These are phyloP conservation scores for Pristiophorus japonicus DNA, from an alignment of 2,113 vertebrate species.

Conservation along the genomic window DNA sequence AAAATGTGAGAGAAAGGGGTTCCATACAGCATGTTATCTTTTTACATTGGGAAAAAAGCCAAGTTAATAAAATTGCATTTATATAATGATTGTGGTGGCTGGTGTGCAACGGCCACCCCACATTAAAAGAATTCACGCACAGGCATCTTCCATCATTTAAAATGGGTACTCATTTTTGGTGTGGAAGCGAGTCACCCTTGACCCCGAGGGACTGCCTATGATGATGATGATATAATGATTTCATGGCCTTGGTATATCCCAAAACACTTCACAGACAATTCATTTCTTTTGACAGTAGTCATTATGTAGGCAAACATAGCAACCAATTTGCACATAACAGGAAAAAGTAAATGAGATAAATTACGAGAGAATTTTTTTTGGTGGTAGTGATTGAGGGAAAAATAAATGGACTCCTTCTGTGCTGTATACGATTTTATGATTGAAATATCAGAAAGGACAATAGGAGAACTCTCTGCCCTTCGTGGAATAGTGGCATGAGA, in stretches of 20 bases:
- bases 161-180: too few relatives aligned
- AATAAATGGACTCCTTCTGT: too few relatives aligned
- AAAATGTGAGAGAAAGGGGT: neutral
- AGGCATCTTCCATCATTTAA: too few relatives aligned
- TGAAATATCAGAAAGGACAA: neutral
- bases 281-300: neutral
- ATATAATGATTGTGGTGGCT: too few relatives aligned
- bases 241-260: neutral
- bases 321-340: neutral
- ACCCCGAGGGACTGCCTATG: too few relatives aligned
- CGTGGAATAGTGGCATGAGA: neutral
- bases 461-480: neutral
- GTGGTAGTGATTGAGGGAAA: neutral
- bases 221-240: too few relatives aligned
- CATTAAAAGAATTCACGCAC: too few relatives aligned
- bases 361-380: neutral
- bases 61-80: neutral
- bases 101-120: too few relatives aligned
- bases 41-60: neutral
- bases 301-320: neutral
- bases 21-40: neutral
- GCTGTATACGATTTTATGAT: too few relatives aligned
- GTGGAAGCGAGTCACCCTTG: too few relatives aligned
- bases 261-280: neutral
- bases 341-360: neutral